Base-by-base conservation (phyloP, 2,888 invertebrate species). In the Trissolcus japonicus region DNA sequence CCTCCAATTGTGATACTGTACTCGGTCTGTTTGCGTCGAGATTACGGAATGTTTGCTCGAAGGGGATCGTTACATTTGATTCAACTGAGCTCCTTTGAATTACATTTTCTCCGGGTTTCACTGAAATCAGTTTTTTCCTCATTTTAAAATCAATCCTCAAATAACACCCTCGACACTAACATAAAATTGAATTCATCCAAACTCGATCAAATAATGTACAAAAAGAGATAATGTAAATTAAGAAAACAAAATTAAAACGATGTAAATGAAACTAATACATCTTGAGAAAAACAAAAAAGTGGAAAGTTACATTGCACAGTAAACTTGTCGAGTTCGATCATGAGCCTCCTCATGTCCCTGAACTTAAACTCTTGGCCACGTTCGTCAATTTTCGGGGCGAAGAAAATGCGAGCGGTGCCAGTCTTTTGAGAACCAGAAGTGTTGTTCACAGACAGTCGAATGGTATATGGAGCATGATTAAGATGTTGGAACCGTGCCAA, bases 51-150 rank as follows among this genome's bases (percentile, higher is more conserved):
- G 94, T 95, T 71, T 94, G 91, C 86, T 95, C 95, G 86, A 94
- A 95, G 0, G 95, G 95, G 84, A 95, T 94, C 9, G 95, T 96
- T 13, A 96, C 93, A 0, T 95, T 93, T 0, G 96, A 96, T 56
- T 95, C 92, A 0, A 89, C 86, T 4, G 95, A 95, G 17, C 89
- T 88, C 13, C 94, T 93, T 0, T 90, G 91, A 61, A 96, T 91
- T 0, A 91, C 92, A 85, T 94, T 95, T 77, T 90, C 89, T 4
- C 95, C 95, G 0, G 93, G 91, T 53, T 91, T 91, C 69, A 96
- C 94, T 68, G n/a, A 14, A 48, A 66, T 67, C 57, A 40, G 65
- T 57, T 63, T 57, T 63, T 75, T 41, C 46, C 13, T 59, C 43
- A 35, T 43, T 16, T 21, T 57, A 41, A 57, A 51, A 41, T 67